phyloP scores from a whole-genome alignment of 2,888 invertebrate genomes.

The Parnassius glacialis region DNA sequence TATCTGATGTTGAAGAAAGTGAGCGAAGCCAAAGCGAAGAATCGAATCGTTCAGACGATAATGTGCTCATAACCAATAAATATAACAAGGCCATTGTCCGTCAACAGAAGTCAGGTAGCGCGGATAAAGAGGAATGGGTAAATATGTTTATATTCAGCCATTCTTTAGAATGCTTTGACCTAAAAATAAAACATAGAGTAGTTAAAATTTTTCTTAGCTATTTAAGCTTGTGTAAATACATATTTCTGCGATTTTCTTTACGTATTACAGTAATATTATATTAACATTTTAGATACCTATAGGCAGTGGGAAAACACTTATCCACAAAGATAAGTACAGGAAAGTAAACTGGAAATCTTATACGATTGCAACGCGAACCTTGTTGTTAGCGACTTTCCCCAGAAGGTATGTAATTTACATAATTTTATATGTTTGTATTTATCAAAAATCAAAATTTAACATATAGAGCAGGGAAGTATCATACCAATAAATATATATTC shows the following conservation, averaged over 20 bases:
- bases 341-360: constrained; percentile 73
- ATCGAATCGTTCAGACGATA: constrained; percentile 41
- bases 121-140: constrained; percentile 38
- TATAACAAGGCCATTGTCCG: constrained; percentile 31
- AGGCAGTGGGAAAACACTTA: constrained; percentile 68
- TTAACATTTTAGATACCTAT: constrained; percentile 58
- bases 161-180: background rate
- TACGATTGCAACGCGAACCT: constrained; percentile 71
- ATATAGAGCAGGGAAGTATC: no score
- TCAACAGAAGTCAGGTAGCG: background rate
- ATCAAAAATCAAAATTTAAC: no score
- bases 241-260: no score
- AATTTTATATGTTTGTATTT: no score
- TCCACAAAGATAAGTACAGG: constrained; percentile 59
- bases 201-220: no score
- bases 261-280: no score
- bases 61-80: constrained; percentile 42
- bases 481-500: no score
- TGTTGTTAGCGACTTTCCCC: constrained; percentile 69
- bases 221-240: no score
- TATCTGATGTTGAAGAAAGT: constrained; percentile 28
- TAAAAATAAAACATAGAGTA: no score
- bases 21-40: constrained; percentile 36
- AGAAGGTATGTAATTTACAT: constrained; percentile 49
- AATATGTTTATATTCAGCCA: background rate